These are phyloP conservation scores for Tanypteryx hageni DNA, from an alignment of 2,888 invertebrate species.

Conservation along the genomic window DNA sequence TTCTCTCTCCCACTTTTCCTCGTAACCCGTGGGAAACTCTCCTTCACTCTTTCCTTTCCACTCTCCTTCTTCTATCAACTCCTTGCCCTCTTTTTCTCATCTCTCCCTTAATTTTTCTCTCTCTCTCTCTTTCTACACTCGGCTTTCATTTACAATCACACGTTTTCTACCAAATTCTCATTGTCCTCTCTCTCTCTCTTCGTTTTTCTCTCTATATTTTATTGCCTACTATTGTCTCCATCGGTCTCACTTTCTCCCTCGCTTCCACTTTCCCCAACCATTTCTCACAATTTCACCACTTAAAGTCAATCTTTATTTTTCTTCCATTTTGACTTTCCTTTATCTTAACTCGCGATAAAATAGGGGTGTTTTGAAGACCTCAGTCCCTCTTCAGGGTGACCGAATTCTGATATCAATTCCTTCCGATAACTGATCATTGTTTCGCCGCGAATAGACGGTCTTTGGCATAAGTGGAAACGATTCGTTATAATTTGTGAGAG, in stretches of 20 bases:
- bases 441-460: background rate
- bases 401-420: background rate
- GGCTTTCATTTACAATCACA: background rate
- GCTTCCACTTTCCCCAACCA: background rate
- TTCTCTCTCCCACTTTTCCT: background rate
- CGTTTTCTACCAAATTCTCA: background rate
- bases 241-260: conserved; percentile 4
- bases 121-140: background rate
- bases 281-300: background rate
- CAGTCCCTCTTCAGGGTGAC: background rate
- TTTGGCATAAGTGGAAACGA: background rate
- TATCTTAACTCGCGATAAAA: background rate
- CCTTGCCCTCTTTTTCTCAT: background rate
- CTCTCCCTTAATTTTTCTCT: background rate
- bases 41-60: background rate
- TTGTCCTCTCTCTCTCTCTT: background rate
- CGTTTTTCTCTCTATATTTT: background rate
- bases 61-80: background rate
- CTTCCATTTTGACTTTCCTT: background rate
- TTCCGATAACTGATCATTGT: background rate
- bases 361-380: background rate
- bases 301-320: too few relatives aligned
- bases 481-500: background rate
- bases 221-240: background rate
- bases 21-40: background rate